A percentile compares a stretch with the other conserved stretches of the same genome.
Evolutionary conservation across 2,113 vertebrate genomes (phyloP).

Genomic region (Rhinoderma darwinii): DNA sequence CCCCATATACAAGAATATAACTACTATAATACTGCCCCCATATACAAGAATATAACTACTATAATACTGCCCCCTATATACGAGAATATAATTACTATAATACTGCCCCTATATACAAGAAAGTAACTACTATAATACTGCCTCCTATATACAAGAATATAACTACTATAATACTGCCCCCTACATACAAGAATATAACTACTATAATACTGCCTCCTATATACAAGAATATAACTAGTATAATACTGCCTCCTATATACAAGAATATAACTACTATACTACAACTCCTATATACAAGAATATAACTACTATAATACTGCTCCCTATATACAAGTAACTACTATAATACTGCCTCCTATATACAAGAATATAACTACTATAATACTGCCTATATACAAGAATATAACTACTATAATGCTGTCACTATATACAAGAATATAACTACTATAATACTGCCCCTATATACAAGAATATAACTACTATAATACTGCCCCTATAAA

Average conservation of each 20-base stretch:
- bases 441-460: slow-evolving; percentile 6
- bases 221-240: too few species aligned
- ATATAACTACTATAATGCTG: slow-evolving; percentile 18
- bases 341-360: not conserved
- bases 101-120: too few species aligned
- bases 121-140: too few species aligned
- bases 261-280: slow-evolving; percentile 16
- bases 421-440: slow-evolving; percentile 6
- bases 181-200: slow-evolving; percentile 13
- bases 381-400: slow-evolving; percentile 13
- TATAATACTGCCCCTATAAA: slow-evolving; percentile 1
- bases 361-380: slow-evolving; percentile 19
- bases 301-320: slow-evolving; percentile 12
- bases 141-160: too few species aligned
- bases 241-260: not conserved
- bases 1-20: slow-evolving; percentile 8
- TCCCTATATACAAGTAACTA: slow-evolving; percentile 1
- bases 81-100: too few species aligned
- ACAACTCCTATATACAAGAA: slow-evolving; percentile 1
- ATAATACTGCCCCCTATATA: slow-evolving; percentile 9
- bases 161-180: too few species aligned
- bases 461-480: slow-evolving; percentile 17
- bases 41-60: slow-evolving; percentile 11
- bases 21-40: slow-evolving; percentile 3
- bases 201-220: not conserved